These are phyloP conservation scores for Parauchenoglanis punctatus DNA, from an alignment of 2,797 vertebrate genomes.

Conservation along the genomic window DNA sequence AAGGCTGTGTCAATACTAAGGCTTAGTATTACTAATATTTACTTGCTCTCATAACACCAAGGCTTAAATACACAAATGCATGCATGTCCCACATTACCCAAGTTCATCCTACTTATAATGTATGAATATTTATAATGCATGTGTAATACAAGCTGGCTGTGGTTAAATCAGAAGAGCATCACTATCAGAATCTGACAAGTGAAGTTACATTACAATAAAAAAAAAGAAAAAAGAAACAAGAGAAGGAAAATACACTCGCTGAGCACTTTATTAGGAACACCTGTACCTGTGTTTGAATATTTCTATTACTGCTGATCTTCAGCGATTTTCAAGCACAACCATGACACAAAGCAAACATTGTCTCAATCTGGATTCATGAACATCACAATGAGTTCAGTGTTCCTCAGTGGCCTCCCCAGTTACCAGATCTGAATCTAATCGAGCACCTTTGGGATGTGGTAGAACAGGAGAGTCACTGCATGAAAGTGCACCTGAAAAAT, in stretches of 20 bases:
- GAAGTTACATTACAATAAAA: not conserved
- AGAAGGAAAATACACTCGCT: not conserved
- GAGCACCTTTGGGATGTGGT: not conserved
- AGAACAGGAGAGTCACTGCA: not conserved
- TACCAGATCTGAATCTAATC: not conserved
- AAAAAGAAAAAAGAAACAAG: not conserved
- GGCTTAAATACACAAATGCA: not conserved
- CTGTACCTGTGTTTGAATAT: not conserved
- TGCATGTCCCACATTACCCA: not conserved
- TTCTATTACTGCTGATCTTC: not conserved
- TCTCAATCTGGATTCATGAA: not conserved
- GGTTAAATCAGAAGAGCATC: not conserved
- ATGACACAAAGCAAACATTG: not conserved
- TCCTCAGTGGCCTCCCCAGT: not conserved
- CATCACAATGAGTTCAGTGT: not conserved
- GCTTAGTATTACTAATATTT: not conserved
- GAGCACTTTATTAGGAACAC: not conserved
- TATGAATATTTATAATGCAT: not conserved
- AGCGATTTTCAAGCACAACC: not conserved
- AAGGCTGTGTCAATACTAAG: not conserved
- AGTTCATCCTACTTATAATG: not conserved
- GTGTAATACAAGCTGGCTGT: not conserved
- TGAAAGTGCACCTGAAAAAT: not conserved
- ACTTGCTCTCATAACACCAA: not conserved
- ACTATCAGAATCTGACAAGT: not conserved